Conservation (phyloP, 2,797 vertebrate genomes). For the Serranus cabrilla region DNA sequence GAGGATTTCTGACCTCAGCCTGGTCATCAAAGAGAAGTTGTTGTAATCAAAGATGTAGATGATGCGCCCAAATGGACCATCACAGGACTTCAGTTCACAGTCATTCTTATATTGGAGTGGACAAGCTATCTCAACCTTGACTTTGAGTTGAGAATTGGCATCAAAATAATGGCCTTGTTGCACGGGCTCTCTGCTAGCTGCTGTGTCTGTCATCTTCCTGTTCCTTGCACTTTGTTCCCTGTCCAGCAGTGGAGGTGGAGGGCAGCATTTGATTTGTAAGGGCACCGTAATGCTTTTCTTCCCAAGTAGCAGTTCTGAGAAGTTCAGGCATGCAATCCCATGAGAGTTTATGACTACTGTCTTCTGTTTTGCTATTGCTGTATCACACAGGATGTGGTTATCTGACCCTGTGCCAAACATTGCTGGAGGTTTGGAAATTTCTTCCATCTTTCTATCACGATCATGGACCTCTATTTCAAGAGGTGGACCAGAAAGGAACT, state of each 20-base stretch:
- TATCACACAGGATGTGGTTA: slow-evolving; percentile 61
- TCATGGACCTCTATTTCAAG: slow-evolving; percentile 91
- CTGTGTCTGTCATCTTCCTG: slow-evolving; percentile 18
- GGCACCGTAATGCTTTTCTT: slow-evolving; percentile 77
- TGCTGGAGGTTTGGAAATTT: slow-evolving; percentile 31
- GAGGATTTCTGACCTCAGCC: slow-evolving; percentile 83
- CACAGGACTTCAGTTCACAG: neutral
- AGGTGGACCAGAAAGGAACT: slow-evolving; percentile 85
- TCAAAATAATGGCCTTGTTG: slow-evolving; percentile 84
- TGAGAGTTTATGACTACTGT: slow-evolving; percentile 68
- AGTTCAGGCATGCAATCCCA: slow-evolving; percentile 83
- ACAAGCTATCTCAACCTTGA: slow-evolving; percentile 84
- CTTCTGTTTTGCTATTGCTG: slow-evolving; percentile 37
- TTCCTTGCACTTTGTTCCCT: slow-evolving; percentile 15
- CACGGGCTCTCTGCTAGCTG: slow-evolving; percentile 35
- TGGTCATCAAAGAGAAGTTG: slow-evolving; percentile 63
- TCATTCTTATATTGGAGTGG: slow-evolving; percentile 56
- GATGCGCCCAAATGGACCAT: slow-evolving; percentile 82
- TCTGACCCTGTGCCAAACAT: slow-evolving; percentile 73
- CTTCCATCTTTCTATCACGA: slow-evolving; percentile 81
- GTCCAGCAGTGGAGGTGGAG: slow-evolving; percentile 34
- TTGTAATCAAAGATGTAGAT: slow-evolving; percentile 83
- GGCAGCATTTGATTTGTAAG: slow-evolving; percentile 82
- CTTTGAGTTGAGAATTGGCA: slow-evolving; percentile 85
- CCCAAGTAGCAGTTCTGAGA: slow-evolving; percentile 85